A percentile compares a stretch with the other conserved stretches of the same genome.
Conservation (phyloP, 2,797 vertebrate species). For the Pagetopsis macropterus region DNA sequence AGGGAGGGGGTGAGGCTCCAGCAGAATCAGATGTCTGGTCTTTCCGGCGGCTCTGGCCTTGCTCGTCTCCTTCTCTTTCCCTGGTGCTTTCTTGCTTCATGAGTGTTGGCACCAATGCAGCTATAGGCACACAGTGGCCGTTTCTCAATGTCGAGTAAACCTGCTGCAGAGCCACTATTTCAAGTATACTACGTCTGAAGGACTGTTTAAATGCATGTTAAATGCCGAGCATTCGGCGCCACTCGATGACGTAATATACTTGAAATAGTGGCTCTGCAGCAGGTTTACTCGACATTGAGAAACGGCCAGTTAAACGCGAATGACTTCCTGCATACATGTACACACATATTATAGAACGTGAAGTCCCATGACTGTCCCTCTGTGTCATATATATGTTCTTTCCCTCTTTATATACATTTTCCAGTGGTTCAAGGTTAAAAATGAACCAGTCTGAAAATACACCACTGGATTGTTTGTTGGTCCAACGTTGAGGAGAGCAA, state of each 20-base stretch:
- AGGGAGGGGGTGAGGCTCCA: not conserved
- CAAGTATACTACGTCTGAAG: too few species aligned
- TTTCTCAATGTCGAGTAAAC: too few species aligned
- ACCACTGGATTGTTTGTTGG: not conserved
- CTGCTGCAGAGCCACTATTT: too few species aligned
- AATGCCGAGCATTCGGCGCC: too few species aligned
- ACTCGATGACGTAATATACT: too few species aligned
- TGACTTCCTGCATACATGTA: not conserved
- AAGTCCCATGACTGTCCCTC: conserved; percentile 5
- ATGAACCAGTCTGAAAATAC: not conserved
- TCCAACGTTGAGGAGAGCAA: not conserved
- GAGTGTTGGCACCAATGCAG: not conserved
- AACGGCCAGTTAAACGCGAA: not conserved
- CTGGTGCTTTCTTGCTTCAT: not conserved
- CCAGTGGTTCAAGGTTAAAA: not conserved
- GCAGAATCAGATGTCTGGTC: not conserved
- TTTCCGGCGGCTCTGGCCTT: not conserved
- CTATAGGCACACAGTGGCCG: not conserved
- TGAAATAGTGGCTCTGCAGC: too few species aligned
- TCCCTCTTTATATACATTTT: not conserved
- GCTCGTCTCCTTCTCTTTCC: not conserved
- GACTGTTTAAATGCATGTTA: too few species aligned
- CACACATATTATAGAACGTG: not conserved
- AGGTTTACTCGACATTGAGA: too few species aligned
- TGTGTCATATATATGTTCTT: not conserved